Evolutionary conservation across 2,888 invertebrate genomes (phyloP).

Genomic region (Diarsia rubi): DNA sequence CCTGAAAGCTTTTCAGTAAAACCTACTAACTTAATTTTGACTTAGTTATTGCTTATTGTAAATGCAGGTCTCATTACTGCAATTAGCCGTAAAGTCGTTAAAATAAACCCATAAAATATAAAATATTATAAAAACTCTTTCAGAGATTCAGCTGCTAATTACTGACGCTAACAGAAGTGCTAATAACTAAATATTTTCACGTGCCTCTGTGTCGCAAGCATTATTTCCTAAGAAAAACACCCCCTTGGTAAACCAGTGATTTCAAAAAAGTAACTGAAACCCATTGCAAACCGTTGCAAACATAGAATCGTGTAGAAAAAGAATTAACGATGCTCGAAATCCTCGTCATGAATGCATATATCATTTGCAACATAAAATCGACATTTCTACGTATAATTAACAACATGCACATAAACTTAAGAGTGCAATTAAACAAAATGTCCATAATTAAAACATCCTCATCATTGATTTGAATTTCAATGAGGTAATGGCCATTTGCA

Average conservation of each 20-base stretch:
- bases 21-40: background rate
- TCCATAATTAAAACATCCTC: slow-evolving; percentile 64
- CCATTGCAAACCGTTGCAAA: slow-evolving; percentile 15
- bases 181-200: background rate
- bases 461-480: slow-evolving; percentile 69
- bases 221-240: background rate
- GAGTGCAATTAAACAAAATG: slow-evolving; percentile 59
- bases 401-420: slow-evolving; percentile 44
- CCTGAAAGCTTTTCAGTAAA: background rate
- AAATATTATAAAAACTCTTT: slow-evolving; percentile 20
- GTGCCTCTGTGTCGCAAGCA: background rate
- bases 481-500: slow-evolving; percentile 44
- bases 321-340: slow-evolving; percentile 33
- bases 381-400: slow-evolving; percentile 65
- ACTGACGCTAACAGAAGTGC: background rate
- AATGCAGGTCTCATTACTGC: background rate
- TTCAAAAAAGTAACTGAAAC: slow-evolving; percentile 12
- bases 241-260: background rate
- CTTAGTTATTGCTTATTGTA: background rate
- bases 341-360: slow-evolving; percentile 33
- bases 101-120: background rate
- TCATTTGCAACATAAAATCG: slow-evolving; percentile 55
- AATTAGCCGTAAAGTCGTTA: background rate
- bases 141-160: slow-evolving; percentile 11
- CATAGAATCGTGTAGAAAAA: slow-evolving; percentile 39